These are phyloP conservation scores for Selenia dentaria DNA, from an alignment of 2,888 invertebrate species.

Conservation along the genomic window DNA sequence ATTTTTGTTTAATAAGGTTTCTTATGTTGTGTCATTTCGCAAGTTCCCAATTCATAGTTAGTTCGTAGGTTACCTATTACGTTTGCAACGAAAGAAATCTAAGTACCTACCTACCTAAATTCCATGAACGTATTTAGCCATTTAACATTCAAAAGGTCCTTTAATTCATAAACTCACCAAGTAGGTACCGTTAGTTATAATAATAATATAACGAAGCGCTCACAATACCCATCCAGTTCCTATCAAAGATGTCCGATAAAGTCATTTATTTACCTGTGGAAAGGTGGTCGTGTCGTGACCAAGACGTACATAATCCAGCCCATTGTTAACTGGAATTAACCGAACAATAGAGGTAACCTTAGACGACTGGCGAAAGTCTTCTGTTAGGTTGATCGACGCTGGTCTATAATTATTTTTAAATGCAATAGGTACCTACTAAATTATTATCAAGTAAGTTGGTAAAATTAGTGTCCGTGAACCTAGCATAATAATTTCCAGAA, in stretches of 20 bases:
- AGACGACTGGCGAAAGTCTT: conserved; percentile 16
- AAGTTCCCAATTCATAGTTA: too few relatives aligned
- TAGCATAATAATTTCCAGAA: too few relatives aligned
- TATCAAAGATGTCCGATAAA: conserved; percentile 45
- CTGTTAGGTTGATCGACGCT: conserved; percentile 12
- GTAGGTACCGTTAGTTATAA: conserved; percentile 14
- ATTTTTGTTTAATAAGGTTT: too few relatives aligned
- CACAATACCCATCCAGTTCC: conserved; percentile 34
- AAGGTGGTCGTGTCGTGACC: conserved; percentile 61
- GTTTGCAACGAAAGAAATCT: too few relatives aligned
- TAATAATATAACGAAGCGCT: conserved; percentile 19
- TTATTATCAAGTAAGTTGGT: too few relatives aligned
- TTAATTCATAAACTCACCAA: conserved; percentile 2
- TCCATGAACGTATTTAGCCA: too few relatives aligned
- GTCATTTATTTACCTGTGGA: conserved; percentile 56
- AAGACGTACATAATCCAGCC: conserved; percentile 35
- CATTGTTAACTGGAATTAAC: conserved; percentile 47
- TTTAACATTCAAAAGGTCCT: too few relatives aligned
- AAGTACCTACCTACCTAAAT: too few relatives aligned
- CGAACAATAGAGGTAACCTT: conserved; percentile 33
- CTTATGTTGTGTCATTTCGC: too few relatives aligned
- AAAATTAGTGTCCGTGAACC: too few relatives aligned
- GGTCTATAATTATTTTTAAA: not conserved
- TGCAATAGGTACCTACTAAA: too few relatives aligned
- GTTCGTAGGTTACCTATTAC: too few relatives aligned